phyloP scores from a whole-genome alignment of 2,797 vertebrate genomes.

The Malacoctenus gilli region DNA sequence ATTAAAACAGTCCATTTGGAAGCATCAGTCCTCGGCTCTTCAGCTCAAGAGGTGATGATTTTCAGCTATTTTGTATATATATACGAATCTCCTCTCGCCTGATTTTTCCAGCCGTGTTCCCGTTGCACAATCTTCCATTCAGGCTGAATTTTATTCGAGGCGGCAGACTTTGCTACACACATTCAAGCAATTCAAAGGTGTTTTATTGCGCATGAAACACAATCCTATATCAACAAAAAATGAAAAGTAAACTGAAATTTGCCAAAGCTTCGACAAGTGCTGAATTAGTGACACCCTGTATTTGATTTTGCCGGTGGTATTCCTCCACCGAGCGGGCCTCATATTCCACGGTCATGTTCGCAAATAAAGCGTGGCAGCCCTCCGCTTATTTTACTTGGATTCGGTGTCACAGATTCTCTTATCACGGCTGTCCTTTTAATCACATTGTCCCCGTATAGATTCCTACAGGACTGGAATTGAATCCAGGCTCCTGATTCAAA shows the following conservation, averaged over 20 bases:
- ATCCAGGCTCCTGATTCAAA: slow-evolving; percentile 54
- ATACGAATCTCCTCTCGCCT: too few relatives aligned
- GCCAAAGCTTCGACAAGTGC: slow-evolving; percentile 45
- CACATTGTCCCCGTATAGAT: slow-evolving; percentile 59
- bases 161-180: slow-evolving; percentile 49
- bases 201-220: slow-evolving; percentile 74
- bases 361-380: slow-evolving; percentile 69
- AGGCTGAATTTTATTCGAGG: slow-evolving; percentile 38
- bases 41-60: too few relatives aligned
- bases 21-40: too few relatives aligned
- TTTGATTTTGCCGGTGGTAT: slow-evolving; percentile 68
- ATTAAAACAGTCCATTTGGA: too few relatives aligned
- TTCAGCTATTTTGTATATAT: too few relatives aligned
- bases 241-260: slow-evolving; percentile 67
- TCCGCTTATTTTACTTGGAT: slow-evolving; percentile 75
- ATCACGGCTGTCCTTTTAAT: slow-evolving; percentile 62
- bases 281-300: slow-evolving; percentile 47
- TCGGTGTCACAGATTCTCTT: slow-evolving; percentile 66
- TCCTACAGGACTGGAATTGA: slow-evolving; percentile 53
- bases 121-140: slow-evolving; percentile 25
- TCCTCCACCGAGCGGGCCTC: slow-evolving; percentile 55
- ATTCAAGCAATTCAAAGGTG: slow-evolving; percentile 65
- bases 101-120: too few relatives aligned
- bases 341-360: slow-evolving; percentile 64
- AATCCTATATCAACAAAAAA: slow-evolving; percentile 66